These are phyloP conservation scores for Nasonia giraulti DNA, from an alignment of 1,140 invertebrate genomes.

Conservation along the genomic window DNA sequence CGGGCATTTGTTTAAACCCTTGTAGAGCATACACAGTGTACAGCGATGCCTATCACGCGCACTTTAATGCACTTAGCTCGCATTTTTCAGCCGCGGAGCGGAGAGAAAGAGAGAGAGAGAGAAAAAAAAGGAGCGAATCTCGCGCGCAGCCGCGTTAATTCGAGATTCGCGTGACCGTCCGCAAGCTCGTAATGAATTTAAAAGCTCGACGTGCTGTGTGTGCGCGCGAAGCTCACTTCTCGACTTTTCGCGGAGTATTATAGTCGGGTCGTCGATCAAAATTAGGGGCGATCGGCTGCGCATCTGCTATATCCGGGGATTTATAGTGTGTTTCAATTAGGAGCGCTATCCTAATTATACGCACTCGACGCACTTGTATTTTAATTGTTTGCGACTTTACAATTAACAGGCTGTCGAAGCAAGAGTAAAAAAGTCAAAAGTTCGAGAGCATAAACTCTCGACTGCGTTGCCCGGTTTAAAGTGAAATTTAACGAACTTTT, in stretches of 20 bases:
- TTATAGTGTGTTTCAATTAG: no score
- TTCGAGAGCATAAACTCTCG: not conserved
- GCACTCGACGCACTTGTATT: not conserved
- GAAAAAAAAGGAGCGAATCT: constrained; percentile 18
- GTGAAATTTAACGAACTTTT: not conserved
- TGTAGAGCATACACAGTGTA: constrained; percentile 30
- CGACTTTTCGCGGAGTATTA: not conserved
- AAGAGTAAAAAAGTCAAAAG: not conserved
- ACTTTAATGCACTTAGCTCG: constrained; percentile 39
- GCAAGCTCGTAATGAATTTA: constrained; percentile 35
- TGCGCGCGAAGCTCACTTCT: not conserved
- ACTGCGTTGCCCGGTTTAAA: not conserved
- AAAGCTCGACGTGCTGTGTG: constrained; percentile 4
- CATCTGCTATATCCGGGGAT: no score
- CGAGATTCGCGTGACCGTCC: constrained; percentile 35
- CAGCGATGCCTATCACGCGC: constrained; percentile 4
- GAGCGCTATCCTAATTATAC: no score
- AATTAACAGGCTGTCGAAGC: not conserved
- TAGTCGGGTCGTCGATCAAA: no score
- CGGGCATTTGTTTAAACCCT: constrained; percentile 19
- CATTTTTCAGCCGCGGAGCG: constrained; percentile 27
- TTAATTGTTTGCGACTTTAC: not conserved
- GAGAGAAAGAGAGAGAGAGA: not conserved
- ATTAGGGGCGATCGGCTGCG: no score
- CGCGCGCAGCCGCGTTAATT: constrained; percentile 25